Conservation (phyloP, 2,113 vertebrate genomes). For the Ursus arctos region DNA sequence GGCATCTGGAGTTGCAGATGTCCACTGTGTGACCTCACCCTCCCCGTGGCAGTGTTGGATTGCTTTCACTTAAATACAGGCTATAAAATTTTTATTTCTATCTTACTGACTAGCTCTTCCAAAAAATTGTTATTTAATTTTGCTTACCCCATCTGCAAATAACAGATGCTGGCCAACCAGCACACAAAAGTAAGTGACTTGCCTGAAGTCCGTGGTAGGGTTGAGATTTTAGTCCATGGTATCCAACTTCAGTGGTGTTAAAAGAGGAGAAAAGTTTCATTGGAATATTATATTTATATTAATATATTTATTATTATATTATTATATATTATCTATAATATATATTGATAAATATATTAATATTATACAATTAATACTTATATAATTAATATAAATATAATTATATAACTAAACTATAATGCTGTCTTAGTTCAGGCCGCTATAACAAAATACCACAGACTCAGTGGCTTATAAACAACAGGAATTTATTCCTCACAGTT, state of each 20-base stretch:
- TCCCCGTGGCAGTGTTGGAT: background rate
- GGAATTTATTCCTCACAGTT: background rate
- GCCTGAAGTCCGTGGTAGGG: background rate
- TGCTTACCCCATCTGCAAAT: background rate
- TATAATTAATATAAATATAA: too few relatives aligned
- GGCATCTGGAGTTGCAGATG: background rate
- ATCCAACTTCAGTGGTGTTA: background rate
- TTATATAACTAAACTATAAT: background rate
- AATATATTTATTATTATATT: too few relatives aligned
- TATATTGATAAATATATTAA: too few relatives aligned
- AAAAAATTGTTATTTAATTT: conserved; percentile 1
- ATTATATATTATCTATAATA: too few relatives aligned
- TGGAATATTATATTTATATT: background rate
- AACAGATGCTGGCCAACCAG: background rate
- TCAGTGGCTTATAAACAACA: background rate
- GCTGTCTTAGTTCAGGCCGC: background rate
- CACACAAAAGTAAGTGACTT: conserved; percentile 13
- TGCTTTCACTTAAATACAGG: conserved; percentile 29
- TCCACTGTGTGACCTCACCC: background rate
- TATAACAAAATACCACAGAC: background rate
- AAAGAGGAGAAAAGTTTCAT: background rate
- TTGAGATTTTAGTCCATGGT: background rate
- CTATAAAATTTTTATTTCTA: conserved; percentile 45
- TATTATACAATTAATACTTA: too few relatives aligned
- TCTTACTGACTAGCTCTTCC: conserved; percentile 6